Percentiles rank a stretch among this genome's conserved stretches.
phyloP scores from a whole-genome alignment of 2,797 vertebrate genomes.

The Betta splendens region DNA sequence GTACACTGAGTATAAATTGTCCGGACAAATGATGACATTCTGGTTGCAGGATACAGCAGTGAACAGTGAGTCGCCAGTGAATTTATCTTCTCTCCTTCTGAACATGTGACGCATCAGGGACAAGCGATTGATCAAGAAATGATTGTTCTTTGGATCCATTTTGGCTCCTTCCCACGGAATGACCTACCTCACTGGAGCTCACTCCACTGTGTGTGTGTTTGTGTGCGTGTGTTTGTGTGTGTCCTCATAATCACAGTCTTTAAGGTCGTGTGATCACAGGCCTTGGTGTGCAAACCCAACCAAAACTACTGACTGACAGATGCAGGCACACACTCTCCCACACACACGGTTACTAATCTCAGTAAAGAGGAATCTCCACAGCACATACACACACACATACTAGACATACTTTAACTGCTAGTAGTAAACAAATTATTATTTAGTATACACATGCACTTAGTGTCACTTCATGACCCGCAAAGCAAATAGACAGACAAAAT shows the following conservation, averaged over 20 bases:
- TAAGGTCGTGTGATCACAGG: constrained; percentile 74
- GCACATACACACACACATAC: constrained; percentile 19
- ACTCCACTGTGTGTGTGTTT: constrained; percentile 21
- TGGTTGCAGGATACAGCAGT: constrained; percentile 14
- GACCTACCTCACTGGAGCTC: constrained; percentile 43
- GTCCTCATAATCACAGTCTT: constrained; percentile 73
- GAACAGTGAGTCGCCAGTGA: constrained; percentile 28
- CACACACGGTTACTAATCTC: too few relatives aligned
- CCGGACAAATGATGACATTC: constrained; percentile 23
- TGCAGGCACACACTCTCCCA: constrained; percentile 17
- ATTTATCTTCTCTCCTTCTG: constrained; percentile 25
- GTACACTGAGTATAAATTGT: constrained; percentile 5
- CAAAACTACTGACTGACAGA: constrained; percentile 49
- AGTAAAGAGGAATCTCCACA: constrained; percentile 26
- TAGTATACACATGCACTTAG: not conserved
- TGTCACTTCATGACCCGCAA: constrained; percentile 3
- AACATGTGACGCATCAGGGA: constrained; percentile 35
- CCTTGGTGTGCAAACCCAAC: constrained; percentile 42
- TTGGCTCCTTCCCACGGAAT: constrained; percentile 40
- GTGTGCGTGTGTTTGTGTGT: constrained; percentile 30
- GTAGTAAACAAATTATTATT: not conserved
- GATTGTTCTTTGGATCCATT: too few relatives aligned
- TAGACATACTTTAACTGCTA: constrained; percentile 13
- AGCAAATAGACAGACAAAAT: constrained; percentile 19
- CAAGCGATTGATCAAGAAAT: too few relatives aligned